Base-by-base conservation (phyloP, 2,888 invertebrate genomes). In the Orthosia incerta region DNA sequence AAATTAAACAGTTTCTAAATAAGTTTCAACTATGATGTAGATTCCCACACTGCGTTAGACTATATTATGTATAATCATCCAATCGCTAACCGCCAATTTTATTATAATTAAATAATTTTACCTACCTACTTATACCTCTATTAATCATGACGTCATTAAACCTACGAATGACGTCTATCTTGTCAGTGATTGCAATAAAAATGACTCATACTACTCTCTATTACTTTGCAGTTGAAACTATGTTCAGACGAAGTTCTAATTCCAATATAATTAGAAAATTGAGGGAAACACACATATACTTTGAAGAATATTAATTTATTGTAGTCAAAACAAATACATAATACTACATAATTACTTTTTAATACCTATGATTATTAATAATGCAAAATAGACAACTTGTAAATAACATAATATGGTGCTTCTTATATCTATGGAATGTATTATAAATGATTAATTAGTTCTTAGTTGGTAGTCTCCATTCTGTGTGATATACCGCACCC, bases 401-500 rank as follows among this genome's bases (percentile, higher is more conserved):
- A 91, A 92, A 92, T 84, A 86, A 82, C 77, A 82, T 82, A 85
- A 85, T 80, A 86, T 80, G 76, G 86, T 88, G 88, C 86, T 82
- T 71, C 86, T 85, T 88, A 87, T 26, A 82, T 64, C 71, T 87
- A 90, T 76, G 91, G 91, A 91, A 91, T 91, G 89, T 87, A 80
- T 74, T 82, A 74, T 70, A 80, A 73, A 71, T 77, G 66, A 76
- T 89, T 96, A 99, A 95, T 98, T 99, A 85, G 99, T 99, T 94
- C 99, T 97, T 84, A 99, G 96, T 92, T 99, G 99, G 93, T 99
- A 99, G 94, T 99, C 99, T 67, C 99, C 99, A 93, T 99, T 99
- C 93, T 99, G 99, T 56, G 99, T 99, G 83, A 99, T 99, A 93
- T 99, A 99, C n/a, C 99, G 97, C 9, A 99, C 99, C 99, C 99